Evolutionary conservation across 2,888 invertebrate genomes (phyloP), one percentile per base, ranked within the genome.

Genomic region (Drosophila rellima): DNA sequence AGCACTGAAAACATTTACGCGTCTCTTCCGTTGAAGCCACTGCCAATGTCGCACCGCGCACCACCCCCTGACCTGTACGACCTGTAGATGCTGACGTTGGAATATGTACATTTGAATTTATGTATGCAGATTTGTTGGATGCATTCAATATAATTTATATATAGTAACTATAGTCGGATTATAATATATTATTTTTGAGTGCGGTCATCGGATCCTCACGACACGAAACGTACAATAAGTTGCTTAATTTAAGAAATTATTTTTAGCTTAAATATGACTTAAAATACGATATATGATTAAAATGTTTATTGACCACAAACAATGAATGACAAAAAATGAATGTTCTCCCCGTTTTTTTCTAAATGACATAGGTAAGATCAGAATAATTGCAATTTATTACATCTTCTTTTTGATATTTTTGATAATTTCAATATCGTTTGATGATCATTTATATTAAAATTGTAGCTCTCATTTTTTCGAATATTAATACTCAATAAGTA

Each of bases 1-100:
- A 88, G 95, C 97, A 64, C 93, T 98, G 52, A 95, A 96, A 90
- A 97, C 97, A 91, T 97, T 98, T 92, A 95, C 97, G 55, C 94
- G 97, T 83, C 94, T 98, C 56, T 98, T 96, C 93, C 97, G 97
- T 94, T 98, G 50, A 60, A 31, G 15, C 6, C 10, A 40, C 52
- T 11, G 26, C n/a, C 23, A 29, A 15, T 7, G 11, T 20, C 8
- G 45, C 47, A 67, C 35, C 50, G 23, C 75, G 48, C 37, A 52
- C 17, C 51, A 23, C 7, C n/a, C 6, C 23, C 29, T 7, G 26
- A 2, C 31, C 18, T n/a, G 15, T 8, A 5, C n/a, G 6, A 11
- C 31, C 11, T 7, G 17, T 17, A 15, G 31, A 50, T 48, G 18
- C 26, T 20, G 37, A 39, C 18, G 35, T 35, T 47, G 35, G 44